These are phyloP conservation scores for Lasioglossum albipes DNA, from an alignment of 1,140 invertebrate genomes.

Conservation along the genomic window DNA sequence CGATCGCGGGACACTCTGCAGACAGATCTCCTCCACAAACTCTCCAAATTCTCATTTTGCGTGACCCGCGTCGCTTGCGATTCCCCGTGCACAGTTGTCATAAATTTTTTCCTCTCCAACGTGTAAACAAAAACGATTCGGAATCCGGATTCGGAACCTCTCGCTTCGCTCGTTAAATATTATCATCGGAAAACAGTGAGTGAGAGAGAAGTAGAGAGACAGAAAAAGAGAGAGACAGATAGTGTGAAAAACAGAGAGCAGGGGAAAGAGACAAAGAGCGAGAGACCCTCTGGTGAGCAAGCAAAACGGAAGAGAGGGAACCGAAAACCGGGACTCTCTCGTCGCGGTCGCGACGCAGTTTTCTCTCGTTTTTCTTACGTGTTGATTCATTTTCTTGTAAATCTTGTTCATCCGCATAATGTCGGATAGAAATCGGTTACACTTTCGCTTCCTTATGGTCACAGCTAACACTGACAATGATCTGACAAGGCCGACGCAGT, in stretches of 20 bases:
- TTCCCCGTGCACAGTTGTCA: conserved; percentile 10
- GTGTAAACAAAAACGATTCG: not conserved
- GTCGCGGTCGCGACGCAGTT: conserved; percentile 58
- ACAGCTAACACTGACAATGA: conserved; percentile 76
- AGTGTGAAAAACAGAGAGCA: not conserved
- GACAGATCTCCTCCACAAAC: not conserved
- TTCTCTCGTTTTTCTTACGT: conserved; percentile 61
- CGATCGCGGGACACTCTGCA: not conserved
- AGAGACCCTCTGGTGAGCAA: not conserved
- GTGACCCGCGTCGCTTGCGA: conserved; percentile 56
- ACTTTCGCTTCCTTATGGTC: conserved; percentile 58
- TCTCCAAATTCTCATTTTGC: not conserved
- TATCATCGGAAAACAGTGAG: conserved; percentile 3
- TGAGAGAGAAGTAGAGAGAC: conserved; percentile 18
- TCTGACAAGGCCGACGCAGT: conserved; percentile 68
- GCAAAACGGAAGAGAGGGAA: conserved; percentile 11
- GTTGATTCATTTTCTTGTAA: not conserved
- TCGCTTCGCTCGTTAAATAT: conserved; percentile 37
- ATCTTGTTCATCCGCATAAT: not conserved
- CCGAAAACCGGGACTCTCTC: conserved; percentile 7
- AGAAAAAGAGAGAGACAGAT: conserved; percentile 14
- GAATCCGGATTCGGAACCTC: conserved; percentile 22
- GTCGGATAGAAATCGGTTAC: too few species aligned
- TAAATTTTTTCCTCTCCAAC: not conserved
- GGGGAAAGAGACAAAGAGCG: not conserved